A percentile compares a stretch with the other conserved stretches of the same genome.
Conservation (phyloP, 2,888 invertebrate species). For the Troilus luridus region DNA sequence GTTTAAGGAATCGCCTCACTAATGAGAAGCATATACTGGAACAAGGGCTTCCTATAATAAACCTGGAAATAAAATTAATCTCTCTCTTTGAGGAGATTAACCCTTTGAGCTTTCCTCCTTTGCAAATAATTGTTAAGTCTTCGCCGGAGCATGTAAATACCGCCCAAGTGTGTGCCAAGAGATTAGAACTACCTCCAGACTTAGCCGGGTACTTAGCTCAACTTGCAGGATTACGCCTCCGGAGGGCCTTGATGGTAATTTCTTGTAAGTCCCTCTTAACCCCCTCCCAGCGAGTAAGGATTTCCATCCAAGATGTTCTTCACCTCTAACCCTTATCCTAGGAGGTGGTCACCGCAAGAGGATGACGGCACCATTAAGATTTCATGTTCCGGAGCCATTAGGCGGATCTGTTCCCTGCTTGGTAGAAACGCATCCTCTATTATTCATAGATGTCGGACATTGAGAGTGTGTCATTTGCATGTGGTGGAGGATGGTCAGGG, state of each 20-base stretch:
- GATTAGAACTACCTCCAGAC: constrained; percentile 36
- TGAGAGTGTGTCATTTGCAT: constrained; percentile 27
- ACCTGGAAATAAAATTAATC: constrained; percentile 51
- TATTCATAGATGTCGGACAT: constrained; percentile 4
- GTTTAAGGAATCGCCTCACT: background rate
- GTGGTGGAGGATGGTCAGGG: background rate
- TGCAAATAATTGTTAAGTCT: constrained; percentile 54
- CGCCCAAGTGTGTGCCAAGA: constrained; percentile 17
- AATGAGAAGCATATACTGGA: constrained; percentile 29
- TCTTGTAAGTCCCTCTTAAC: constrained; percentile 57
- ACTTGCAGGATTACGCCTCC: constrained; percentile 30
- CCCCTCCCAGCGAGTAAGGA: background rate
- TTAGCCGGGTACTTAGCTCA: constrained; percentile 44
- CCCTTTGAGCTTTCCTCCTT: background rate
- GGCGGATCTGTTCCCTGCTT: background rate
- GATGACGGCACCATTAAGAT: constrained; percentile 42
- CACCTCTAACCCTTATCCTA: constrained; percentile 23
- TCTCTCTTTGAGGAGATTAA: constrained; percentile 51
- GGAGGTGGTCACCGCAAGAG: constrained; percentile 52
- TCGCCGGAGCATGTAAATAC: constrained; percentile 52
- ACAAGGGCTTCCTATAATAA: background rate
- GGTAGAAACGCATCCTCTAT: background rate
- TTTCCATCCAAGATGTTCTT: constrained; percentile 50
- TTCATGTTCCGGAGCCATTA: constrained; percentile 21
- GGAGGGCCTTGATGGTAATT: constrained; percentile 51